Conservation (phyloP, 2,888 invertebrate species). For the Kryphioiulus occultus region DNA sequence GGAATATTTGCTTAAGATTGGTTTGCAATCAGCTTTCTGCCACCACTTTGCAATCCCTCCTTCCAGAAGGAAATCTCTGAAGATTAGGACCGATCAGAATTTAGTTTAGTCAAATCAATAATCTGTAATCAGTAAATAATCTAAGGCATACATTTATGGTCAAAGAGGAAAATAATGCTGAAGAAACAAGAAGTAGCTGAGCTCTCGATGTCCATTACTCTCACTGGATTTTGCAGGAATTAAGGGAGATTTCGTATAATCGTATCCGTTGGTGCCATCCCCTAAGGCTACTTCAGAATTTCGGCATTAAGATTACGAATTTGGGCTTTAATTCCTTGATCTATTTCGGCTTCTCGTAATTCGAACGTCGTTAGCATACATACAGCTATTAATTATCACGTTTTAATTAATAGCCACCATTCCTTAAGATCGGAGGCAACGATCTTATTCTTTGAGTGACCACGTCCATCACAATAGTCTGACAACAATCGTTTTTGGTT, state of each 20-base stretch:
- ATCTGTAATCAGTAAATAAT: too few relatives aligned
- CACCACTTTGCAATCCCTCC: too few relatives aligned
- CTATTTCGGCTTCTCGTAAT: background rate
- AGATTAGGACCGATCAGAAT: too few relatives aligned
- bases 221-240: background rate
- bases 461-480: constrained; percentile 3
- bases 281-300: background rate
- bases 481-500: background rate
- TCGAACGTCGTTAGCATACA: background rate
- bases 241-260: background rate
- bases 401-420: background rate
- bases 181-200: too few relatives aligned
- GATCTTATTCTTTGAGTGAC: background rate
- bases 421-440: background rate
- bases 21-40: too few relatives aligned
- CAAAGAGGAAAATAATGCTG: too few relatives aligned
- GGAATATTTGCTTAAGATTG: too few relatives aligned
- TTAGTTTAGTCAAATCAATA: too few relatives aligned
- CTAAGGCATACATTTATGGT: too few relatives aligned
- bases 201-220: too few relatives aligned
- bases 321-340: background rate
- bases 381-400: background rate
- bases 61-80: too few relatives aligned
- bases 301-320: background rate
- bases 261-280: background rate